These are phyloP conservation scores for Gadopsis marmoratus DNA, from an alignment of 2,797 vertebrate genomes.

Conservation along the genomic window DNA sequence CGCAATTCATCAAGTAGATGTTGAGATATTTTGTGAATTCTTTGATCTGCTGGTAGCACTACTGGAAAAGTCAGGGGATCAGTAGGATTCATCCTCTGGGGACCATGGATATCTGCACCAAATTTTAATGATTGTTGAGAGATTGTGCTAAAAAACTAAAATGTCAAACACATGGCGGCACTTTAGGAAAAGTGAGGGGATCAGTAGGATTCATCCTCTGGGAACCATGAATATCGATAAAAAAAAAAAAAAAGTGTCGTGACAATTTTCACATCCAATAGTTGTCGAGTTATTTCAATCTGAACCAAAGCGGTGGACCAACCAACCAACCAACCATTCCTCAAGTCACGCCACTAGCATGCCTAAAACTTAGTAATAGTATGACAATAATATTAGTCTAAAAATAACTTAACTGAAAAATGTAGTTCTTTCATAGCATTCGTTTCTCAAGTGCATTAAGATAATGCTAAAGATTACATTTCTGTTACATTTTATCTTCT, in stretches of 20 bases:
- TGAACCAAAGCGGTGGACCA: neutral
- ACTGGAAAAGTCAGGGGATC: neutral
- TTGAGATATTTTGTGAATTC: neutral
- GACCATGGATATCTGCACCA: neutral
- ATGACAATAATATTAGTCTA: neutral
- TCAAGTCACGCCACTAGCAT: neutral
- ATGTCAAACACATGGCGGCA: too few species aligned
- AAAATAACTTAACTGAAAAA: neutral
- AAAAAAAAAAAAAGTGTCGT: neutral
- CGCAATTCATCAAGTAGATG: neutral
- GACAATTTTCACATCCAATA: neutral
- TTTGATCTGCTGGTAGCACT: neutral
- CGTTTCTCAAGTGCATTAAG: neutral
- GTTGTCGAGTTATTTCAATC: neutral
- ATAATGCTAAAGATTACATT: neutral
- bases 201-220: neutral
- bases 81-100: neutral
- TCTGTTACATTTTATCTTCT: neutral
- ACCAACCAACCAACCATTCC: neutral
- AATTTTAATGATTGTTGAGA: neutral
- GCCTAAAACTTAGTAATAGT: neutral
- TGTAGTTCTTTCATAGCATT: too few species aligned
- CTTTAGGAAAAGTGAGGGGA: neutral
- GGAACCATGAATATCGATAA: neutral
- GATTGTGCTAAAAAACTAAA: neutral